Base-by-base conservation (phyloP, 2,797 vertebrate species). In the Gymnopithys bicolor region DNA sequence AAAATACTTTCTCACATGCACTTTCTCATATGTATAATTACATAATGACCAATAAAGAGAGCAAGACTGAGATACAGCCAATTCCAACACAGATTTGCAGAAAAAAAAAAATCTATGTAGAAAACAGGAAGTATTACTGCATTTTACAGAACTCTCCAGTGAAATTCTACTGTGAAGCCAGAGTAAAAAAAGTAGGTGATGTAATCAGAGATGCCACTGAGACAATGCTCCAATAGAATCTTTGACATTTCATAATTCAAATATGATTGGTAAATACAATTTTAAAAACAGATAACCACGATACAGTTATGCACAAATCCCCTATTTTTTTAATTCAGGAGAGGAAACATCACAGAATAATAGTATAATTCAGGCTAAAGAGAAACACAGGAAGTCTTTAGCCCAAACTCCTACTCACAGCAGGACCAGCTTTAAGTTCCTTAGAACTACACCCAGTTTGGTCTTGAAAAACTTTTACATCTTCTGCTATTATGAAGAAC, bases 271-370 rank as follows among this genome's bases (percentile, higher is more conserved):
- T 67, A 90, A 63, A 89, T n/a, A 90, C 64, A 58, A 74, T 22
- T 59, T 19, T 0, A 67, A 35, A 77, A 86, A 56, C 35, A 76
- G 19, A 8, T 19, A 55, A n/a, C 22, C 58, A 71, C 23, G 58
- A 63, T 14, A 37, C 1, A 5, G 9, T 58, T 25, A 64, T 11
- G 25, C 10, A 76, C 25, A 89, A 79, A n/a, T 0, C 1, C 0
- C 1, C 1, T 67, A 7, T 35, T 75, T 37, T 92, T 92, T 87
- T 89, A 7, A 46, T 55, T 76, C 23, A 64, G 35, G 17, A 66
- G 28, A 78, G 6, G 12, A 13, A 78, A 45, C 2, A 21, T 63
- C 18, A 70, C 4, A 64, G 27, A 88, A 70, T 39, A 59, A 67
- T 0, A 23, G 28, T n/a, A 27, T 52, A 88, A 84, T 56, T 86